phyloP scores from a whole-genome alignment of 2,888 invertebrate species.

The Temnothorax ravouxi region DNA sequence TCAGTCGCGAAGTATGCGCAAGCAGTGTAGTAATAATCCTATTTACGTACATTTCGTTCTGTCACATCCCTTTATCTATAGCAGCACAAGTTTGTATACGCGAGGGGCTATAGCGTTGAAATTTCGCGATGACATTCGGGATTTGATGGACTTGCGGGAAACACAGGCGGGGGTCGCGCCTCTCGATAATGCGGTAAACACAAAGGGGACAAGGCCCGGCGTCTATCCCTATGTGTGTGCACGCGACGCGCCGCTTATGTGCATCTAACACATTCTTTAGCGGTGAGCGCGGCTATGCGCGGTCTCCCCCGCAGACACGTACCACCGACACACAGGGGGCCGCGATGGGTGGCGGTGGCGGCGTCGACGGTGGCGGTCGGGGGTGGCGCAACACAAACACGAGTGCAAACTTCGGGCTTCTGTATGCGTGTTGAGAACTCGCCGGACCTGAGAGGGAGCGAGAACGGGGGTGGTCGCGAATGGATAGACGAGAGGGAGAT shows the following conservation, averaged over 20 bases:
- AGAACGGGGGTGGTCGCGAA: slow-evolving; percentile 28
- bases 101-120: not conserved
- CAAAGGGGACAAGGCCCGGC: slow-evolving; percentile 24
- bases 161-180: not conserved
- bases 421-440: slow-evolving; percentile 57
- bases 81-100: no score
- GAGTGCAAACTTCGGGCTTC: slow-evolving; percentile 48
- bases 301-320: slow-evolving; percentile 51
- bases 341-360: slow-evolving; percentile 37
- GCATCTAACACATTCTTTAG: slow-evolving; percentile 70
- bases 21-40: not conserved
- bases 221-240: slow-evolving; percentile 27
- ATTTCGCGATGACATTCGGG: slow-evolving; percentile 19
- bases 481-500: slow-evolving; percentile 29
- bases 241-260: slow-evolving; percentile 61
- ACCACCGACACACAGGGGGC: slow-evolving; percentile 29
- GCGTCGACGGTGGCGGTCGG: slow-evolving; percentile 30
- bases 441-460: slow-evolving; percentile 45
- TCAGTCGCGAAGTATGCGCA: not conserved
- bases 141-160: slow-evolving; percentile 39
- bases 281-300: slow-evolving; percentile 62
- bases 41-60: not conserved
- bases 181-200: slow-evolving; percentile 52
- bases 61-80: not conserved
- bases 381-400: slow-evolving; percentile 48